Percentiles rank a stretch among this genome's conserved stretches.
phyloP scores from a whole-genome alignment of 2,888 invertebrate species.

The Orthonevra nobilis region DNA sequence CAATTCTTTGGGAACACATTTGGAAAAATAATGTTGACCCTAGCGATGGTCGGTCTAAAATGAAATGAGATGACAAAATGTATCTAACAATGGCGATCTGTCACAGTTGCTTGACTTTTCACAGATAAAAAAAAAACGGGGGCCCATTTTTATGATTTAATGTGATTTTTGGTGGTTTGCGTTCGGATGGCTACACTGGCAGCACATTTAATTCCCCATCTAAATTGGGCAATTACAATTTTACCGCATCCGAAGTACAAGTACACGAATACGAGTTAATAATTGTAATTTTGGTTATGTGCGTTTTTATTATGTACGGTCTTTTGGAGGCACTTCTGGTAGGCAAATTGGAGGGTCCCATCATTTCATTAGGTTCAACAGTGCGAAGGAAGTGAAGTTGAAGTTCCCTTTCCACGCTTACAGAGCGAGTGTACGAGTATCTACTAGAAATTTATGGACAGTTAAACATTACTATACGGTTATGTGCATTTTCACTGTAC shows the following conservation, averaged over 20 bases:
- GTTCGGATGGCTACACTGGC: not conserved
- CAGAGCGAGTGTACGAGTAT: not conserved
- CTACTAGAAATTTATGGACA: slow-evolving; percentile 60
- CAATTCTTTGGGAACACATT: slow-evolving; percentile 24
- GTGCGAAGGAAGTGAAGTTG: slow-evolving; percentile 59
- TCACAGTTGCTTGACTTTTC: slow-evolving; percentile 65
- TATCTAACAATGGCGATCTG: slow-evolving; percentile 63
- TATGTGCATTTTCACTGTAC: slow-evolving; percentile 59
- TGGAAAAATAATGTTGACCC: slow-evolving; percentile 21
- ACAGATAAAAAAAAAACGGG: too few relatives aligned
- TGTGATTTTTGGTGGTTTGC: slow-evolving; percentile 36
- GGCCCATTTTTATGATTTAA: slow-evolving; percentile 25
- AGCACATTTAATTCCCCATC: slow-evolving; percentile 58
- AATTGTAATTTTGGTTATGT: slow-evolving; percentile 67
- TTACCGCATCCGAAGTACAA: slow-evolving; percentile 39
- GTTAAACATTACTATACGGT: slow-evolving; percentile 69
- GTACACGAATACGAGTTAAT: too few relatives aligned
- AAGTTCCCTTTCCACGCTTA: slow-evolving; percentile 33
- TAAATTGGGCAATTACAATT: slow-evolving; percentile 67
- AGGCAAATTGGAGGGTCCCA: slow-evolving; percentile 64
- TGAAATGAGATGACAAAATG: slow-evolving; percentile 66
- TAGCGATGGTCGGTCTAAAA: not conserved
- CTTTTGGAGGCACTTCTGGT: slow-evolving; percentile 7
- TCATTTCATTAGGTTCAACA: slow-evolving; percentile 64
- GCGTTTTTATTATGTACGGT: slow-evolving; percentile 48